Evolutionary conservation across 2,888 invertebrate species (phyloP).

Genomic region (Lysandra coridon): DNA sequence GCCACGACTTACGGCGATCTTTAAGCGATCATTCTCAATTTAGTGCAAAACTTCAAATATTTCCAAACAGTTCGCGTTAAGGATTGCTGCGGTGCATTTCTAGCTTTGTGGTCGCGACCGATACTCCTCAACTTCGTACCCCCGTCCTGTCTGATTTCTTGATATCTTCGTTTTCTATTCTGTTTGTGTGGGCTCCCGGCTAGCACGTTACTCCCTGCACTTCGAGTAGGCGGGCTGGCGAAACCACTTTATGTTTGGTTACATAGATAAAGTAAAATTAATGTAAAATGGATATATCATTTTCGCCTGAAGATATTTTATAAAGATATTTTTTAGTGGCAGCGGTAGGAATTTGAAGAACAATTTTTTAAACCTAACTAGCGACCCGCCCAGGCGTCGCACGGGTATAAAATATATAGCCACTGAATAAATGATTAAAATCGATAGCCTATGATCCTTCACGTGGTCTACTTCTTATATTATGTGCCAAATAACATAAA

Average conservation of each 20-base stretch:
- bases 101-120: slow-evolving; percentile 38
- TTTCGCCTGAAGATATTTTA: background rate
- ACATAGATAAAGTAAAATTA: background rate
- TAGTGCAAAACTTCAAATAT: slow-evolving; percentile 34
- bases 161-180: slow-evolving; percentile 47
- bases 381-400: too few relatives aligned
- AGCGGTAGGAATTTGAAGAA: background rate
- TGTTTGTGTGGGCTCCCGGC: slow-evolving; percentile 41
- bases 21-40: slow-evolving; percentile 39
- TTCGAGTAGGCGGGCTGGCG: slow-evolving; percentile 25
- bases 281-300: background rate
- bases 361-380: too few relatives aligned
- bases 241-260: slow-evolving; percentile 16
- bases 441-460: too few relatives aligned
- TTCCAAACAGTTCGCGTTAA: slow-evolving; percentile 38
- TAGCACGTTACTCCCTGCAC: slow-evolving; percentile 29
- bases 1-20: slow-evolving; percentile 30
- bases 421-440: too few relatives aligned
- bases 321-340: background rate
- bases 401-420: too few relatives aligned
- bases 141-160: slow-evolving; percentile 44
- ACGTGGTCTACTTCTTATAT: too few relatives aligned
- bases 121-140: slow-evolving; percentile 43
- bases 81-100: slow-evolving; percentile 36
- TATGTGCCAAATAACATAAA: too few relatives aligned